phyloP scores from a whole-genome alignment of 2,797 vertebrate species.

The Fundulus diaphanus region DNA sequence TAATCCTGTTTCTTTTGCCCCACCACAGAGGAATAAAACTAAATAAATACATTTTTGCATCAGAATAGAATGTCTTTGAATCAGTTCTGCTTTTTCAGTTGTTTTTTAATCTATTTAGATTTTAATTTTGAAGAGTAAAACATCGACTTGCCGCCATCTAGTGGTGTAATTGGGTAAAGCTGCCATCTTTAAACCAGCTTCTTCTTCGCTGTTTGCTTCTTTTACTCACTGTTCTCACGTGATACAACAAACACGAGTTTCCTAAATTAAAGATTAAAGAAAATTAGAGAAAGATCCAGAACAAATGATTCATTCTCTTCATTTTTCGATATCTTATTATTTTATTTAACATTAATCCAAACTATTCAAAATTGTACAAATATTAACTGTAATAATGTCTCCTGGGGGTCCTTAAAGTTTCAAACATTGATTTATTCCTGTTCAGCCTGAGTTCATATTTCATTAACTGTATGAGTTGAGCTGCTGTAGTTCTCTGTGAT shows the following conservation, averaged over 20 bases:
- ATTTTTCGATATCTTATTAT: neutral
- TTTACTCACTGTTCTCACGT: neutral
- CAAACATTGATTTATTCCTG: too few species aligned
- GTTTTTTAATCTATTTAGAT: neutral
- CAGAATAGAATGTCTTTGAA: neutral
- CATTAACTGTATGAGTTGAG: neutral
- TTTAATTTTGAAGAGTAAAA: neutral
- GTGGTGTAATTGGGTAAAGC: neutral
- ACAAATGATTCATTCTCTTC: neutral
- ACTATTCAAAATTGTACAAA: neutral
- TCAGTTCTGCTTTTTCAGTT: too few species aligned
- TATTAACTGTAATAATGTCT: too few species aligned
- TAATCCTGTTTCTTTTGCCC: neutral
- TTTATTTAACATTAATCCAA: neutral
- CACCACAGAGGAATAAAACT: too few species aligned
- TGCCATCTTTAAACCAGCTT: neutral
- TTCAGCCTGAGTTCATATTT: neutral
- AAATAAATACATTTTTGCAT: neutral
- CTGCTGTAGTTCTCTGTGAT: neutral
- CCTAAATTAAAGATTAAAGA: too few species aligned
- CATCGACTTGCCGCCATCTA: neutral
- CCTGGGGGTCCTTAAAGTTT: too few species aligned
- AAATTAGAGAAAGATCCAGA: neutral
- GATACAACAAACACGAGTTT: neutral
- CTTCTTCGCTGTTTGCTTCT: neutral